Evolutionary conservation across 2,113 vertebrate genomes (phyloP), one percentile per base, ranked within the genome.

Genomic region (Dromaius novaehollandiae): DNA sequence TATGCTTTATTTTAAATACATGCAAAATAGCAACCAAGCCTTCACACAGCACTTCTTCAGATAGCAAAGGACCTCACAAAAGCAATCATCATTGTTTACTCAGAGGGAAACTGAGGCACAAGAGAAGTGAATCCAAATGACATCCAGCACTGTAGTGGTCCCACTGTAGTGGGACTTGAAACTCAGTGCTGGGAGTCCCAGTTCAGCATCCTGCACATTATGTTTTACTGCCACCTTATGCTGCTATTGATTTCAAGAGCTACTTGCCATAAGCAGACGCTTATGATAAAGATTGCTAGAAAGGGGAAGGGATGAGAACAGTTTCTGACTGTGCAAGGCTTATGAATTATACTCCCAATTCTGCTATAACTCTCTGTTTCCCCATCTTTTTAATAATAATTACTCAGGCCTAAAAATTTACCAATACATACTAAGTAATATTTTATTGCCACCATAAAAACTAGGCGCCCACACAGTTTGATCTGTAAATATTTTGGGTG

Each of bases 1-100:
- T 87, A 75, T 85, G 82, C 91, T 95, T 96, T 94, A 89, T 95
- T 96, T 97, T 89, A 83, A 86, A 78, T 82, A 95, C 21, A 86
- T 22, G 40, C 87, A 91, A 75, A 96, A 81, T 19, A 90, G 85
- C 78, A 44, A 89, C 68, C 63, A 42, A 78, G 87, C 7, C 82
- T 90, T 71, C 70, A 64, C 63, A 78, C 71, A 60, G 36, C 4
- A 22, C 7, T 95, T 44, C 74, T 82, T n/a, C 44, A 77, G 36
- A 38, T 20, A 17, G 48, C 86, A 94, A 82, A 92, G 75, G 14
- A 63, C 82, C 70, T 83, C 76, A 93, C 61, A 90, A 78, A 74
- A 83, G 48, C 86, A 75, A 89, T 64, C 87, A 65, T 6, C 11
- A 0, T 69, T 48, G 38, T 77, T 86, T 68, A 64, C 24, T 42